These are phyloP conservation scores for Menidia menidia DNA, from an alignment of 2,797 vertebrate species.

Conservation along the genomic window DNA sequence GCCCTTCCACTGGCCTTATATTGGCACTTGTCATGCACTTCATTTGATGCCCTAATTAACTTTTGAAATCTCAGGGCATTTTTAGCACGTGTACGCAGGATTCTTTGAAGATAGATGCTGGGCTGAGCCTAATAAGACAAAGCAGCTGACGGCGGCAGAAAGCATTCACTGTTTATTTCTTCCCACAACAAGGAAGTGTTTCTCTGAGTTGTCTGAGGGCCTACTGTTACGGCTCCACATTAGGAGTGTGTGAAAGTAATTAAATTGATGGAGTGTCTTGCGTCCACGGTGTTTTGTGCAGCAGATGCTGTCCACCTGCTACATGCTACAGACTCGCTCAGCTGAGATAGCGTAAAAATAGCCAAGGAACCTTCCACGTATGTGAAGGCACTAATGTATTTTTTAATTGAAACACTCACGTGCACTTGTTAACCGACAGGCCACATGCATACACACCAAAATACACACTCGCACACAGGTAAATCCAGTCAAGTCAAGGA, in stretches of 20 bases:
- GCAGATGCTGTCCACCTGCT: constrained; percentile 65
- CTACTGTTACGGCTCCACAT: constrained; percentile 44
- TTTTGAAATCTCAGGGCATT: constrained; percentile 74
- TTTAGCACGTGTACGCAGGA: constrained; percentile 46
- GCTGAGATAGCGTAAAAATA: constrained; percentile 56
- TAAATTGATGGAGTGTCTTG: constrained; percentile 58
- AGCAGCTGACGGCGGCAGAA: constrained; percentile 53
- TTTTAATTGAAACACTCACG: constrained; percentile 6
- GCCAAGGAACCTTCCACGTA: constrained; percentile 36
- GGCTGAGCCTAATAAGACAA: constrained; percentile 37
- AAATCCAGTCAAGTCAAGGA: constrained; percentile 51
- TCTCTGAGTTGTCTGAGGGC: constrained; percentile 33
- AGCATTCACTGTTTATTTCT: constrained; percentile 60
- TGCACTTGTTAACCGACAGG: background rate
- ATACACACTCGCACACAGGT: constrained; percentile 19
- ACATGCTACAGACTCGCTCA: constrained; percentile 45
- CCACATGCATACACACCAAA: constrained; percentile 4
- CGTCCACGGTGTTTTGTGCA: constrained; percentile 54
- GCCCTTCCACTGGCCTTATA: constrained; percentile 60
- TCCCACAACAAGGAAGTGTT: constrained; percentile 42
- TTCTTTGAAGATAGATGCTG: constrained; percentile 63
- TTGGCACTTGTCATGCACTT: constrained; percentile 76
- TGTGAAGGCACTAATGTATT: constrained; percentile 44
- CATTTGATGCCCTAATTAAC: constrained; percentile 82
- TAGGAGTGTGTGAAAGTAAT: constrained; percentile 43